phyloP scores from a whole-genome alignment of 2,888 invertebrate species.

The Lottia gigantea region DNA sequence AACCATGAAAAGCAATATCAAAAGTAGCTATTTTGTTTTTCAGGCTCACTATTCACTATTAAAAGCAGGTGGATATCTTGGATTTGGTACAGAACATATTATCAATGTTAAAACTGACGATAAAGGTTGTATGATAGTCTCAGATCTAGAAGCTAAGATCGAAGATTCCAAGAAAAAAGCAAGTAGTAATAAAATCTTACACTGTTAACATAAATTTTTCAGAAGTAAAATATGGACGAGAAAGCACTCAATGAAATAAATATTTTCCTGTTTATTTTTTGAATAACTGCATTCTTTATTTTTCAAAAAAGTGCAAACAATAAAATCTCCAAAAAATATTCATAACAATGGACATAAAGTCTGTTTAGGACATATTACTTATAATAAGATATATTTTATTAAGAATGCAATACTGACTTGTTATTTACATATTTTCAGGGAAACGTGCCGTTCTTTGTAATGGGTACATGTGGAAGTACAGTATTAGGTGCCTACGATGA shows the following conservation, averaged over 20 bases:
- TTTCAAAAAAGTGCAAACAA: no score
- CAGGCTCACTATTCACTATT: conserved; percentile 84
- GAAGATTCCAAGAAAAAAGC: conserved; percentile 38
- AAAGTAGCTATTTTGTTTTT: no score
- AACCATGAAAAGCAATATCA: no score
- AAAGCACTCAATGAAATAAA: no score
- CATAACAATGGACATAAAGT: no score
- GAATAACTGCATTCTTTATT: no score
- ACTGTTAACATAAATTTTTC: no score
- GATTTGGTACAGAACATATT: conserved; percentile 86
- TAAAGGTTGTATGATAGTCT: conserved; percentile 77
- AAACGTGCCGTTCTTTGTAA: conserved; percentile 77
- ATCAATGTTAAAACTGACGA: conserved; percentile 78
- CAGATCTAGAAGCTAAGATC: conserved; percentile 77
- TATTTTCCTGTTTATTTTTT: no score
- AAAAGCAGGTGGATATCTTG: conserved; percentile 86
- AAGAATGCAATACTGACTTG: neutral
- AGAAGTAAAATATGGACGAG: no score
- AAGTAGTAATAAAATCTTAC: no score
- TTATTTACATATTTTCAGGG: conserved; percentile 31
- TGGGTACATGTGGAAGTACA: conserved; percentile 77
- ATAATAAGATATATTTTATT: neutral
- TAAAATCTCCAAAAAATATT: no score
- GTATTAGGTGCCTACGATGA: conserved; percentile 91
- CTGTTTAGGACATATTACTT: no score